These are phyloP conservation scores for Rotaria macrura DNA, from an alignment of 2,888 invertebrate genomes.

Conservation along the genomic window DNA sequence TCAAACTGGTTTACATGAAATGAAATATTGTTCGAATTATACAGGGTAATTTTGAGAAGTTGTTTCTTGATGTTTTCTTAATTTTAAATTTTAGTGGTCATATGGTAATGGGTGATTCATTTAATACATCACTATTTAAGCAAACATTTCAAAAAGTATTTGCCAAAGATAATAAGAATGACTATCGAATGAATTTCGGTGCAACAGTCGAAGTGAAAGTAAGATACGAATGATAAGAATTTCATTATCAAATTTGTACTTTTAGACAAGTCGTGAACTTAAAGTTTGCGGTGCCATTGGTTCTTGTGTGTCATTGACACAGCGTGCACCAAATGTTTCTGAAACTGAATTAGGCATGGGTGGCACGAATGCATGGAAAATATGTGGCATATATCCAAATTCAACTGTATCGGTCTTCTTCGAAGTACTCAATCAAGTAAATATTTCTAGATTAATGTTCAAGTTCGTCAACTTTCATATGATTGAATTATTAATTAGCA, in stretches of 20 bases:
- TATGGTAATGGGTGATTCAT: slow-evolving; percentile 99
- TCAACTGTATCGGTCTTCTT: slow-evolving; percentile 87
- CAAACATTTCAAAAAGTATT: slow-evolving; percentile 98
- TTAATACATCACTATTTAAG: slow-evolving; percentile 94
- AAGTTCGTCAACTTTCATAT: too few relatives aligned
- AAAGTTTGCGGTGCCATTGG: slow-evolving; percentile 92
- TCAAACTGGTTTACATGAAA: slow-evolving; percentile 93
- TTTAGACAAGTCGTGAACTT: slow-evolving; percentile 71
- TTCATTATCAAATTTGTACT: background rate
- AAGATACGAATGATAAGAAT: background rate
- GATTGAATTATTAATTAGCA: slow-evolving; percentile 57
- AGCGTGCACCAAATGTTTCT: slow-evolving; percentile 24
- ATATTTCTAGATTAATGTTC: too few relatives aligned
- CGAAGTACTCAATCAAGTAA: slow-evolving; percentile 66
- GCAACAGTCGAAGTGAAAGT: slow-evolving; percentile 84
- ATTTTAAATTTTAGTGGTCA: slow-evolving; percentile 60
- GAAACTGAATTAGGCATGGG: slow-evolving; percentile 66
- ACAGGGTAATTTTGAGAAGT: slow-evolving; percentile 56
- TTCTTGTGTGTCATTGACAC: slow-evolving; percentile 71
- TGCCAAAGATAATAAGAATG: slow-evolving; percentile 71
- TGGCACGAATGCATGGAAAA: slow-evolving; percentile 94
- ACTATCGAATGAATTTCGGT: slow-evolving; percentile 96
- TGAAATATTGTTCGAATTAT: slow-evolving; percentile 91
- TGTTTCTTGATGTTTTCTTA: background rate
- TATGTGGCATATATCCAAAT: slow-evolving; percentile 82